Percentiles rank a stretch among this genome's conserved stretches.
These are phyloP conservation scores for Paratilapia polleni DNA, from an alignment of 2,113 vertebrate species.

Conservation along the genomic window DNA sequence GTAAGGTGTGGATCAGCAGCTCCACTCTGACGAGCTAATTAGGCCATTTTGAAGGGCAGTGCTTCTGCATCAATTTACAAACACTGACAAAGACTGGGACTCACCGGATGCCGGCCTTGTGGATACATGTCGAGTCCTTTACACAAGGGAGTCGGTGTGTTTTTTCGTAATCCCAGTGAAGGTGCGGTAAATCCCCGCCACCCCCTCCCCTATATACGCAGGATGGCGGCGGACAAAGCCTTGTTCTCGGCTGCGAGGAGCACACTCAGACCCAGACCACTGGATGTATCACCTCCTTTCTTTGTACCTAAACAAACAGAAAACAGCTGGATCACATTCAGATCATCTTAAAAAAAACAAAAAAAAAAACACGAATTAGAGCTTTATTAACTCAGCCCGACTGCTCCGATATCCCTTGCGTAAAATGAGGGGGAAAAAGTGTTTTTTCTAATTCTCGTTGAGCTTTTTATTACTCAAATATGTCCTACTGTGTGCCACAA, in stretches of 20 bases:
- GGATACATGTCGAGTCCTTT: slow-evolving; percentile 88
- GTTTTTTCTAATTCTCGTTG: neutral
- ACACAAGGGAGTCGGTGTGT: slow-evolving; percentile 55
- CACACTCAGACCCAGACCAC: slow-evolving; percentile 55
- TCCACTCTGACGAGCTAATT: slow-evolving; percentile 58
- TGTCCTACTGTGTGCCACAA: neutral
- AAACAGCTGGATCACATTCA: slow-evolving; percentile 32
- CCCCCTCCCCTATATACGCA: slow-evolving; percentile 69
- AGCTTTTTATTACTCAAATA: neutral
- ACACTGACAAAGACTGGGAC: slow-evolving; percentile 67
- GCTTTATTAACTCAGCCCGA: slow-evolving; percentile 13
- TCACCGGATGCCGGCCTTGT: slow-evolving; percentile 96
- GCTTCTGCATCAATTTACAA: slow-evolving; percentile 61
- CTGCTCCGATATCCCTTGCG: neutral
- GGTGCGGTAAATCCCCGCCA: slow-evolving; percentile 75
- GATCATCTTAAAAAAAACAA: slow-evolving; percentile 2
- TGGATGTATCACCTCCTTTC: slow-evolving; percentile 52
- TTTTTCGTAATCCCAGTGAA: slow-evolving; percentile 72
- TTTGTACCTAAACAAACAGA: slow-evolving; percentile 62
- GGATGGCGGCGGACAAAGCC: slow-evolving; percentile 78
- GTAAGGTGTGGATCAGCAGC: slow-evolving; percentile 67
- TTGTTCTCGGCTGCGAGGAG: slow-evolving; percentile 52
- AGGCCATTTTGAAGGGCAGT: slow-evolving; percentile 47
- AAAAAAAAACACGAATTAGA: slow-evolving; percentile 1
- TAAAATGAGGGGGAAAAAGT: neutral